These are phyloP conservation scores for Drosophila nikananu DNA, from an alignment of 1,140 invertebrate species.

Conservation along the genomic window DNA sequence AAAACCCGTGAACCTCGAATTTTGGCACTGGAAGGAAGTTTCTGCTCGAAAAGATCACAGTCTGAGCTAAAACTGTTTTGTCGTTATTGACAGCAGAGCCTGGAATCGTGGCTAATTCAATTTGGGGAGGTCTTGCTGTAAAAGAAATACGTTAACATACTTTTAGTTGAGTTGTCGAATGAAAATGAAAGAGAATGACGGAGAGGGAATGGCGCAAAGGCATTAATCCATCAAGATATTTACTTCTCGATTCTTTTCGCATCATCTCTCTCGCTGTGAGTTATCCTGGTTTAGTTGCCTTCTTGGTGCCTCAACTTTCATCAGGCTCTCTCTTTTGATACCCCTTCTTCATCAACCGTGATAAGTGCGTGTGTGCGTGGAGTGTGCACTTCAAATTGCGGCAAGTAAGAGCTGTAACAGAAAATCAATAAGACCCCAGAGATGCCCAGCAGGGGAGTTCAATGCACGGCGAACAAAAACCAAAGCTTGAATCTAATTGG, in stretches of 20 bases:
- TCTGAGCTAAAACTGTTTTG: not conserved
- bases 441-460: conserved; percentile 39
- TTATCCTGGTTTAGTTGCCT: conserved; percentile 12
- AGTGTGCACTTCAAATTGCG: conserved; percentile 47
- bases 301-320: conserved; percentile 27
- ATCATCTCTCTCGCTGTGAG: conserved; percentile 23
- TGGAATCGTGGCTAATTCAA: not conserved
- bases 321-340: conserved; percentile 20
- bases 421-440: conserved; percentile 77
- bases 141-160: conserved; percentile 9
- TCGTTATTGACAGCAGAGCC: not conserved
- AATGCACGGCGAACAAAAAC: not conserved
- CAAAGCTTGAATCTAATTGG: not conserved
- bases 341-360: not conserved
- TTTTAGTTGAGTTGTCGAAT: conserved; percentile 12
- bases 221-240: conserved; percentile 75
- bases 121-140: not conserved
- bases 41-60: not conserved
- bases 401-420: conserved; percentile 66
- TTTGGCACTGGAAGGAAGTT: no score
- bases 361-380: conserved; percentile 5
- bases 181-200: not conserved
- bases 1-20: no score
- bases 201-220: not conserved
- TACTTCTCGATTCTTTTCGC: conserved; percentile 58